Conservation (phyloP, 2,113 vertebrate species). For the Saccopteryx leptura region DNA sequence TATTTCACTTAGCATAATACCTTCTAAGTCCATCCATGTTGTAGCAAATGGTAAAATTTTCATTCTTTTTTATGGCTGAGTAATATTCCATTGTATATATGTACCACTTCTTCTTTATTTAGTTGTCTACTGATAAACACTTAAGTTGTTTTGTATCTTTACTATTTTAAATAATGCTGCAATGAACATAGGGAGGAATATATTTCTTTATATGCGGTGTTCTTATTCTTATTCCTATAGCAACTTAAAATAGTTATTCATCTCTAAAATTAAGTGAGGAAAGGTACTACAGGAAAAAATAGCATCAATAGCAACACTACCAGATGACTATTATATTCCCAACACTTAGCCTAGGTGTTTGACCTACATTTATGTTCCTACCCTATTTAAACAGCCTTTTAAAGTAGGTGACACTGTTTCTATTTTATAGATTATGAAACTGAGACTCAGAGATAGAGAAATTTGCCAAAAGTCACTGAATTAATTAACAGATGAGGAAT, state of each 20-base stretch:
- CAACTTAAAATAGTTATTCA: not conserved
- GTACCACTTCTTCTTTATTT: not conserved
- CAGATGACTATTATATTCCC: not conserved
- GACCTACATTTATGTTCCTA: not conserved
- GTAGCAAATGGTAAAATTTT: not conserved
- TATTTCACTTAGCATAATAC: not conserved
- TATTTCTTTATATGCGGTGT: not conserved
- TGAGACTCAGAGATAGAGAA: not conserved
- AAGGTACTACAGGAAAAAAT: not conserved
- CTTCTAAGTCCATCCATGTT: not conserved
- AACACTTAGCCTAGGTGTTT: not conserved
- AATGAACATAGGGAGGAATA: not conserved
- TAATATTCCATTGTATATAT: not conserved
- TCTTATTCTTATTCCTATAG: not conserved
- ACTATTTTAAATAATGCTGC: not conserved
- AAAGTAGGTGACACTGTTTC: not conserved
- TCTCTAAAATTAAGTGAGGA: constrained; percentile 17
- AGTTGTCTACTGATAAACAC: not conserved
- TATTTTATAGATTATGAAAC: not conserved
- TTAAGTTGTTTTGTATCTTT: not conserved
- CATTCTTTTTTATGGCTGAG: not conserved
- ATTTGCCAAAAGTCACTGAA: not conserved
- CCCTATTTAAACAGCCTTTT: not conserved
- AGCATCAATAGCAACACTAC: not conserved
- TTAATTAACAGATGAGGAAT: not conserved